These are phyloP conservation scores for Scolopax bukidnonensis DNA, from an alignment of 2,797 vertebrate genomes.

Conservation along the genomic window DNA sequence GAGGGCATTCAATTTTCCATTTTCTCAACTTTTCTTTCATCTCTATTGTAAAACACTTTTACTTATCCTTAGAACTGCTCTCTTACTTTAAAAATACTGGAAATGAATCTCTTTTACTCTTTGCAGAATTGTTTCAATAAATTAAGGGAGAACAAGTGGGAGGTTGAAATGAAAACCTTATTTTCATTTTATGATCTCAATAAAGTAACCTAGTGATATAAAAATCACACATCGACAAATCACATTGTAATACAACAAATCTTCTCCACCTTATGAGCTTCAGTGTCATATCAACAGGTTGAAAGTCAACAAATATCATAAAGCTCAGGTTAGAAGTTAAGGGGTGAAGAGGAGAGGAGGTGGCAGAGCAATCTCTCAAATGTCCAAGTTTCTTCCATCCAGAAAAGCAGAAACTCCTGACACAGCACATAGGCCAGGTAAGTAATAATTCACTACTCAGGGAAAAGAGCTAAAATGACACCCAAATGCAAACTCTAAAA, in stretches of 20 bases:
- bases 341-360: background rate
- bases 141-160: background rate
- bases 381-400: background rate
- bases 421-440: background rate
- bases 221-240: constrained; percentile 20
- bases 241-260: background rate
- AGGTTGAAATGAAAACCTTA: constrained; percentile 35
- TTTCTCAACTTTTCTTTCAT: constrained; percentile 31
- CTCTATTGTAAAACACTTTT: constrained; percentile 23
- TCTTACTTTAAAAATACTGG: constrained; percentile 3
- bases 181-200: constrained; percentile 50
- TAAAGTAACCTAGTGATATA: constrained; percentile 41
- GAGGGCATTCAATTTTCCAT: constrained; percentile 27
- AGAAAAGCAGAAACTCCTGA: background rate
- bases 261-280: background rate
- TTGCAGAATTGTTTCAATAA: constrained; percentile 32
- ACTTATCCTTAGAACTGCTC: background rate
- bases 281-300: background rate
- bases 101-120: constrained; percentile 38
- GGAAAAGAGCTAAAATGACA: background rate
- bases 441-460: background rate
- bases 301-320: constrained; percentile 4
- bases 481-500: background rate
- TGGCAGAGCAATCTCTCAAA: background rate
- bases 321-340: background rate